phyloP scores from a whole-genome alignment of 2,888 invertebrate species.

The Pecten maximus region DNA sequence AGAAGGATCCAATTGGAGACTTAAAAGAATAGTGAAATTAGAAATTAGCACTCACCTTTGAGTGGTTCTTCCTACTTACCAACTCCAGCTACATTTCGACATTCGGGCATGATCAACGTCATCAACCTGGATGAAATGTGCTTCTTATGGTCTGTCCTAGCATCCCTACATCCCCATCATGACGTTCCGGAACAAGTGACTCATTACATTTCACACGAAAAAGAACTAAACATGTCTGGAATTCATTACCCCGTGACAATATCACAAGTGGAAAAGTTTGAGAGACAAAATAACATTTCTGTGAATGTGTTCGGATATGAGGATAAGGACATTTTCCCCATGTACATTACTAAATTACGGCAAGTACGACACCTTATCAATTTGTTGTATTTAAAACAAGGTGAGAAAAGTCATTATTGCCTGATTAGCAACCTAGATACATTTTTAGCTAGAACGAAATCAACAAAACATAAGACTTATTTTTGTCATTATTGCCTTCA shows the following conservation, averaged over 20 bases:
- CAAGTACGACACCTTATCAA: slow-evolving; percentile 46
- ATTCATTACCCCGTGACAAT: slow-evolving; percentile 46
- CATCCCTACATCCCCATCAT: slow-evolving; percentile 54
- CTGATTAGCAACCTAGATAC: slow-evolving; percentile 50
- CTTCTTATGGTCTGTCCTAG: no score
- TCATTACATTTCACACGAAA: slow-evolving; percentile 45
- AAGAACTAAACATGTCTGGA: no score
- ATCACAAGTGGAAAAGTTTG: slow-evolving; percentile 50
- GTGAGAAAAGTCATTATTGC: slow-evolving; percentile 49
- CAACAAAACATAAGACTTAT: background rate
- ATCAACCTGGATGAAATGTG: slow-evolving; percentile 62
- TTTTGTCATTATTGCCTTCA: slow-evolving; percentile 45
- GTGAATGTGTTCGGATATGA: slow-evolving; percentile 52
- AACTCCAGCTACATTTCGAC: no score
- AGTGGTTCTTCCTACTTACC: no score
- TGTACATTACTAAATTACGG: no score
- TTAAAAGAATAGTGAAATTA: no score
- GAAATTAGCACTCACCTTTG: no score
- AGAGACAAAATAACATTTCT: slow-evolving; percentile 55
- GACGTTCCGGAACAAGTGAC: slow-evolving; percentile 41
- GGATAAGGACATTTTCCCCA: slow-evolving; percentile 50
- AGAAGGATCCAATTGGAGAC: no score
- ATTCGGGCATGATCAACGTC: slow-evolving; percentile 58
- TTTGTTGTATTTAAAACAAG: slow-evolving; percentile 49
- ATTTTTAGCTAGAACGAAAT: slow-evolving; percentile 50